Evolutionary conservation across 2,113 vertebrate species (phyloP).

Genomic region (Gopherus evgoodei): DNA sequence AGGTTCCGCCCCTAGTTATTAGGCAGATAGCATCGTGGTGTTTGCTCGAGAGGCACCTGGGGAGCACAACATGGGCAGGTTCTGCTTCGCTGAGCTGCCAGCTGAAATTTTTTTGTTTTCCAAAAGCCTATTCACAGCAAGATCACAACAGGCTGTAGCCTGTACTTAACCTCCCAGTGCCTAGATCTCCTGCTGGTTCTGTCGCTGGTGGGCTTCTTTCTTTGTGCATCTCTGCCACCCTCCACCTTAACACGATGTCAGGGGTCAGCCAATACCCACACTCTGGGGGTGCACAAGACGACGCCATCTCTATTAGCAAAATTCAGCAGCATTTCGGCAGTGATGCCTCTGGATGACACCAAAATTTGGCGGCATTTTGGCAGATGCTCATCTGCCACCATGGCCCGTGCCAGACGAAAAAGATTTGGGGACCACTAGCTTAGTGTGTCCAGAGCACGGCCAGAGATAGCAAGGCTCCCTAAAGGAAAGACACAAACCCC

Average conservation of each 20-base stretch:
- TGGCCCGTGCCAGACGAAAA: no score
- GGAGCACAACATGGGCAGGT: not conserved
- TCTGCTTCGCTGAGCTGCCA: not conserved
- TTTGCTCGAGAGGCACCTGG: not conserved
- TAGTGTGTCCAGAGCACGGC: rapidly evolving
- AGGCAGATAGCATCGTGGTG: rapidly evolving
- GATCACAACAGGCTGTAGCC: rapidly evolving
- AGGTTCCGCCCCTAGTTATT: not conserved
- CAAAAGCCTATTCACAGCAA: rapidly evolving
- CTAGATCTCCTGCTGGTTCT: not conserved
- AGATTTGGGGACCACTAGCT: not conserved
- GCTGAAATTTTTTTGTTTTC: not conserved
- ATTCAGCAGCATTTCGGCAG: no score
- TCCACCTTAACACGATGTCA: not conserved
- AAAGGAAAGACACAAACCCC: rapidly evolving
- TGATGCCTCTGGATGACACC: no score
- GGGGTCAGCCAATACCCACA: not conserved
- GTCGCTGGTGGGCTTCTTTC: constrained; percentile 27
- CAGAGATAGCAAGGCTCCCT: rapidly evolving
- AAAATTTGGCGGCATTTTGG: no score
- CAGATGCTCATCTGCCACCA: no score
- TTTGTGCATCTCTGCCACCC: not conserved
- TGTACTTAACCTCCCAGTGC: not conserved
- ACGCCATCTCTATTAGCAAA: not conserved
- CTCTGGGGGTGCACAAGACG: not conserved